These are phyloP conservation scores for Alviniconcha marisindica DNA, from an alignment of 1,140 invertebrate species.

Conservation along the genomic window DNA sequence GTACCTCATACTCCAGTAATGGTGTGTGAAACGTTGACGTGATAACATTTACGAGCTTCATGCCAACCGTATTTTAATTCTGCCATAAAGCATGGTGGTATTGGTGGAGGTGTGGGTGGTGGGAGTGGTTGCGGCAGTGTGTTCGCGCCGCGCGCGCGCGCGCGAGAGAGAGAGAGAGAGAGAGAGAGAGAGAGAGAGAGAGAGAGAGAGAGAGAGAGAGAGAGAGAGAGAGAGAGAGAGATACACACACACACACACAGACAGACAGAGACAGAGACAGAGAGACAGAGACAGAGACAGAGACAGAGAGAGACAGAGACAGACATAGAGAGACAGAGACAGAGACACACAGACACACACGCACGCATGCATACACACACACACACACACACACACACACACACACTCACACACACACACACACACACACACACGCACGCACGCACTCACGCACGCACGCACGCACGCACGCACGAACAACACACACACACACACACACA, in stretches of 20 bases:
- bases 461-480: no score
- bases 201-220: constrained; percentile 9
- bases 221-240: not conserved
- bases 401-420: not conserved
- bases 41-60: no score
- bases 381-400: constrained; percentile 16
- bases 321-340: not conserved
- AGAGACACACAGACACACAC: constrained; percentile 4
- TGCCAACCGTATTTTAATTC: no score
- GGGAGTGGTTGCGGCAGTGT: no score
- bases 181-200: constrained; percentile 24
- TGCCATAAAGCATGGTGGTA: no score
- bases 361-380: not conserved
- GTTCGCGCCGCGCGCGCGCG: no score
- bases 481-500: no score
- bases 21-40: no score
- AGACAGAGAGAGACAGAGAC: not conserved
- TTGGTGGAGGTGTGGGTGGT: no score
- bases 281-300: not conserved
- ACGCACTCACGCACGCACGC: no score
- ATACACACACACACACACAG: constrained; percentile 8
- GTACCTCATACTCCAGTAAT: no score
- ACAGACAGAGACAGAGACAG: not conserved
- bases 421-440: no score
- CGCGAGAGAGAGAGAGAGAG: not conserved